Evolutionary conservation across 2,113 vertebrate genomes (phyloP).

Genomic region (Prunella himalayana): DNA sequence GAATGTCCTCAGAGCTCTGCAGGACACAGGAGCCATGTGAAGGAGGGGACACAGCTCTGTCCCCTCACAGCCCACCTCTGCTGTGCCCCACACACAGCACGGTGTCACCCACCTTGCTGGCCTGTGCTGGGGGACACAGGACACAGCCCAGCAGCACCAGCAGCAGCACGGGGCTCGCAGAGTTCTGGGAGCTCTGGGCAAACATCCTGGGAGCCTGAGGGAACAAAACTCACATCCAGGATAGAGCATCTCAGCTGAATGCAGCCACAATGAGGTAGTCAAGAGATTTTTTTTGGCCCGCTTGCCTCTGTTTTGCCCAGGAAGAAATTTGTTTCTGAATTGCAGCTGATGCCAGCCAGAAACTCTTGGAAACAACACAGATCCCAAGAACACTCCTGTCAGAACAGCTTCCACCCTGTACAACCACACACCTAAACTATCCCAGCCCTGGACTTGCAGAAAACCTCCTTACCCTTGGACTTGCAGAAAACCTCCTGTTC

Average conservation of each 20-base stretch:
- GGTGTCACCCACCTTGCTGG: conserved; percentile 67
- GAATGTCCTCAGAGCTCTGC: conserved; percentile 90
- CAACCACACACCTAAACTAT: background rate
- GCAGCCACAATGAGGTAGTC: rapidly evolving
- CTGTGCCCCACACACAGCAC: rapidly evolving
- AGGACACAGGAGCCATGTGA: background rate
- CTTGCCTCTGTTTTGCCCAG: background rate
- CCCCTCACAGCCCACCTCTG: background rate
- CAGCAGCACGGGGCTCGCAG: conserved; percentile 38
- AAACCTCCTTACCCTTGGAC: background rate
- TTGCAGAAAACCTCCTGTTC: background rate
- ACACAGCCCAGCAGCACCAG: conserved; percentile 37
- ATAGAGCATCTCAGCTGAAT: background rate
- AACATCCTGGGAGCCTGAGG: conserved; percentile 36
- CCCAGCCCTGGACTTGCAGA: background rate
- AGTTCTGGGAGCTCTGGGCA: background rate
- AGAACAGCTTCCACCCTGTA: background rate
- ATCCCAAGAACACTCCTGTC: background rate
- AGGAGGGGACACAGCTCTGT: background rate
- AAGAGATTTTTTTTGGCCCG: background rate
- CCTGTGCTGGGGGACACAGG: conserved; percentile 45
- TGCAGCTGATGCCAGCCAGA: background rate
- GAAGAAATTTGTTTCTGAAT: background rate
- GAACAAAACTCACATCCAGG: background rate
- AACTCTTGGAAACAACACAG: background rate